phyloP scores from a whole-genome alignment of 2,797 vertebrate genomes.

The Cichlasoma orientale region DNA sequence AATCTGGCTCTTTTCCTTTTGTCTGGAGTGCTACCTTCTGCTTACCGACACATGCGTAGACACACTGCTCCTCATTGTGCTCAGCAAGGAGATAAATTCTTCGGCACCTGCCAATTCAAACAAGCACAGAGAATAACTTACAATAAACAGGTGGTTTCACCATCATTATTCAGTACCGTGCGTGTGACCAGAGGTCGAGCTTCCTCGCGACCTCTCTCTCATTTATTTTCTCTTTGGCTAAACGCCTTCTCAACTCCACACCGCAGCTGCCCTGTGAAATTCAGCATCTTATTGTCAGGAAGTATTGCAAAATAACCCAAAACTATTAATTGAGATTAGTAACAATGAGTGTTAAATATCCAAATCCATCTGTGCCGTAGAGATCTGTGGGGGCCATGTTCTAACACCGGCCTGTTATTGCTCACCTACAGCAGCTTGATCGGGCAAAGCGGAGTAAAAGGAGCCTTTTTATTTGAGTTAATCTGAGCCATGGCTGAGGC shows the following conservation, averaged over 20 bases:
- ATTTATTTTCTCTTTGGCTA: not conserved
- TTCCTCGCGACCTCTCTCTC: conserved; percentile 15
- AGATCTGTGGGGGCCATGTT: not conserved
- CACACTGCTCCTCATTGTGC: conserved; percentile 54
- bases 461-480: too few relatives aligned
- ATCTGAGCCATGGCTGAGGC: too few relatives aligned
- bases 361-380: not conserved
- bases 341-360: not conserved
- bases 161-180: conserved; percentile 29
- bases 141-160: conserved; percentile 52
- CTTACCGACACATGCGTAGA: conserved; percentile 53
- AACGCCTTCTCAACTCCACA: not conserved
- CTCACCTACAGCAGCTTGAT: not conserved
- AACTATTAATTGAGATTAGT: not conserved
- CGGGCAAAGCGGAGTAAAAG: not conserved
- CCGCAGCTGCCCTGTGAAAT: not conserved
- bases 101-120: conserved; percentile 52
- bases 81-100: conserved; percentile 65
- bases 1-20: conserved; percentile 69
- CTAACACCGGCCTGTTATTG: not conserved
- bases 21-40: conserved; percentile 71
- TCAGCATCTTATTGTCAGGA: not conserved
- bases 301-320: not conserved
- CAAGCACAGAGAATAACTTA: conserved; percentile 45
- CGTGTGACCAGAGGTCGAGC: conserved; percentile 20